Conservation (phyloP, 2,888 invertebrate genomes). For the Lissonota sp. region DNA sequence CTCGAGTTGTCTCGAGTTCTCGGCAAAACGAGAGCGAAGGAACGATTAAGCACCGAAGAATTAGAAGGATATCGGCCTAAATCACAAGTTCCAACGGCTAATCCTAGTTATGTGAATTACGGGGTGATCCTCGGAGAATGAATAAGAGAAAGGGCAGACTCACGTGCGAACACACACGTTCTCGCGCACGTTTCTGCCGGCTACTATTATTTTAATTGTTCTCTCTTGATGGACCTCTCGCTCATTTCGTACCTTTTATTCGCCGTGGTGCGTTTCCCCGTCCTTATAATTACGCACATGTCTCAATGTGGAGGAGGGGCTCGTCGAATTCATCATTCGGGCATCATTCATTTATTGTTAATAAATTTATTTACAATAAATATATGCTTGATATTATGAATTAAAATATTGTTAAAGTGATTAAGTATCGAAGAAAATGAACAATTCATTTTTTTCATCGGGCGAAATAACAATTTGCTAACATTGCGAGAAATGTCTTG, state of each 20-base stretch:
- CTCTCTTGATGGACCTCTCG: slow-evolving; percentile 61
- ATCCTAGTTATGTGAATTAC: slow-evolving; percentile 68
- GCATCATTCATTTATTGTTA: too few relatives aligned
- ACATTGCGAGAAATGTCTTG: too few relatives aligned
- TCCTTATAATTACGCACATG: slow-evolving; percentile 56
- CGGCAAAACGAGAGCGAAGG: slow-evolving; percentile 20
- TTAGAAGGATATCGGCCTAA: slow-evolving; percentile 70
- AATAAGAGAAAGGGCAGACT: slow-evolving; percentile 56
- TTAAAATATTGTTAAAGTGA: too few relatives aligned
- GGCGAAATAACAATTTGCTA: too few relatives aligned
- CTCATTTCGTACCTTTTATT: slow-evolving; percentile 57
- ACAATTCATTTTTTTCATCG: too few relatives aligned
- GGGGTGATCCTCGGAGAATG: slow-evolving; percentile 49
- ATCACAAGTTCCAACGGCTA: slow-evolving; percentile 70
- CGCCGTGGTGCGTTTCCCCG: slow-evolving; percentile 53
- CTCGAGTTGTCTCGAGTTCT: slow-evolving; percentile 8
- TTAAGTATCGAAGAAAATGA: too few relatives aligned
- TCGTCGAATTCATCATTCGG: not conserved
- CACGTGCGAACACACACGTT: not conserved
- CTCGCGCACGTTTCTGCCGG: slow-evolving; percentile 18
- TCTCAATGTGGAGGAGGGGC: not conserved
- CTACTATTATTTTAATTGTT: slow-evolving; percentile 62
- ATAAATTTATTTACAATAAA: too few relatives aligned
- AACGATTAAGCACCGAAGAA: slow-evolving; percentile 52
- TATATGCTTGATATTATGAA: too few relatives aligned